Evolutionary conservation across 2,797 vertebrate species (phyloP), one percentile per base, ranked within the genome.

Genomic region (Chloroceryle amazona): DNA sequence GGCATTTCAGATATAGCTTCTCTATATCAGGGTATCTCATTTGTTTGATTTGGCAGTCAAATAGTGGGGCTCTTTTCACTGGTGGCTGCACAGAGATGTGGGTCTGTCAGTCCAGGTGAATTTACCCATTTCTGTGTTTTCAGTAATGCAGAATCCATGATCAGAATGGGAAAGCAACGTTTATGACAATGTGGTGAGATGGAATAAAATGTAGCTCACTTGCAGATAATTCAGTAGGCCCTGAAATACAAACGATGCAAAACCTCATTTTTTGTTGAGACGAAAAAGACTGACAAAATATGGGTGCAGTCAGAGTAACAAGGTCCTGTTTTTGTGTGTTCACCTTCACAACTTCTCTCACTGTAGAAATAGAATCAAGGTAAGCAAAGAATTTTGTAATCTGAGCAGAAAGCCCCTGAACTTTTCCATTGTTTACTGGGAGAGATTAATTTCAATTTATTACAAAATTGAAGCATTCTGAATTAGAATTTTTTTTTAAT

Each of bases 41-140:
- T 74, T 78, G 49, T 76, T 93, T 93, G 55, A 84, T 90, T 94
- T 86, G 58, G 55, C 86, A 90, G 82, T 89, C 83, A 95, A 52
- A 85, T 70, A 49, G 26, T 65, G 33, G 11, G 8, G 0, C 1
- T 6, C 61, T 81, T 81, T 81, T 47, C 58, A 72, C 25, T 65
- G 54, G 22, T 68, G 49, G 35, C 52, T 85, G 16, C 79, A 28
- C 4, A 16, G 63, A 82, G 39, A 25, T 20, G 13, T 12, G 39
- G 16, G 6, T 55, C 25, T 65, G 46, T 29, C 31, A 79, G n/a
- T 55, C 11, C 51, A 70, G 49, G 57, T 75, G n/a, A 44, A 31
- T 62, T 94, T 72, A 35, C 47, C 44, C 20, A n/a, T 75, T 91
- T 83, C 72, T 75, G 20, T 61, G 51, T 46, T 82, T 73, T 70